These are phyloP conservation scores for Psittacus erithacus DNA, from an alignment of 2,113 vertebrate genomes.

Conservation along the genomic window DNA sequence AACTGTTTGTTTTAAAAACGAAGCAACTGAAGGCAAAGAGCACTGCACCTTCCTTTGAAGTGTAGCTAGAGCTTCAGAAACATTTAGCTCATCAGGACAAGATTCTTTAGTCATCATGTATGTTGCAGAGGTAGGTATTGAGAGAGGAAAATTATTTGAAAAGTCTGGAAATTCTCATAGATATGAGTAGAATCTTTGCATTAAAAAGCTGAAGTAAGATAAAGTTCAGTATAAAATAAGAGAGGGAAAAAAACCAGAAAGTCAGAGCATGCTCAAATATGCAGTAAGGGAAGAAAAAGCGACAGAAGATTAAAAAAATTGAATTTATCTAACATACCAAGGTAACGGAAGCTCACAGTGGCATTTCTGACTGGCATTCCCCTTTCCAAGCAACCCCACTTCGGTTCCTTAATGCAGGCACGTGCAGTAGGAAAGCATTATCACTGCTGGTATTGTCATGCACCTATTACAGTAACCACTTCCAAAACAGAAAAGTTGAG, in stretches of 20 bases:
- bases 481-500: neutral
- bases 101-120: neutral
- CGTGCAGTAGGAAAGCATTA: neutral
- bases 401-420: neutral
- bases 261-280: neutral
- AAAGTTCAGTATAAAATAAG: neutral
- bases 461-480: neutral
- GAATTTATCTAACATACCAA: neutral
- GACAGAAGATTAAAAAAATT: neutral
- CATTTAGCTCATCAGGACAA: neutral
- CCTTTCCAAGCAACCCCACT: neutral
- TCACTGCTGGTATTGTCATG: neutral
- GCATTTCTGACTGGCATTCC: neutral
- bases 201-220: neutral
- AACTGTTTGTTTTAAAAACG: neutral
- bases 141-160: neutral
- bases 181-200: neutral
- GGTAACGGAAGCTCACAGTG: neutral
- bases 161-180: neutral
- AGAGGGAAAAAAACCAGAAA: neutral
- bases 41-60: neutral
- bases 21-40: neutral
- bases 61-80: neutral
- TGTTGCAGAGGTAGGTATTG: neutral
- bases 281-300: neutral